These are phyloP conservation scores for Eulithis prunata DNA, from an alignment of 2,888 invertebrate genomes.

Conservation along the genomic window DNA sequence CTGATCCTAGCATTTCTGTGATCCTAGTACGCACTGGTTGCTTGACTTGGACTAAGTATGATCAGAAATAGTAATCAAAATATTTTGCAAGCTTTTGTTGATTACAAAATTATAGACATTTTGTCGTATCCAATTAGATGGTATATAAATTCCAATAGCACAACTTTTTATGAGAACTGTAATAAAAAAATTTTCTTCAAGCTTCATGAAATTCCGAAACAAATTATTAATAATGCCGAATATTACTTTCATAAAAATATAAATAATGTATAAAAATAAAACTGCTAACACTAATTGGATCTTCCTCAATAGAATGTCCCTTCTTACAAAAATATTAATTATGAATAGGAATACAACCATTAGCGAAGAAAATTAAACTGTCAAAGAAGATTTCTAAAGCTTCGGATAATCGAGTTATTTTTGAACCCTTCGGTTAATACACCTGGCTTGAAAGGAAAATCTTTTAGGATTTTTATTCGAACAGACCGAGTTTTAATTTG, in stretches of 20 bases:
- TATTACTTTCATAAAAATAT: background rate
- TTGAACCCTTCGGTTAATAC: constrained; percentile 52
- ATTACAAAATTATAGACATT: too few species aligned
- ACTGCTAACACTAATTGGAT: constrained; percentile 17
- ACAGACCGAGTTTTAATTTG: constrained; percentile 36
- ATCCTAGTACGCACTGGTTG: background rate
- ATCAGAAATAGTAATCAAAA: background rate
- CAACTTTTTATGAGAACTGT: background rate
- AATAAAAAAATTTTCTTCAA: background rate
- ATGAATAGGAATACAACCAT: constrained; percentile 49
- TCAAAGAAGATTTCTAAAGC: constrained; percentile 57
- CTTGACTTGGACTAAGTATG: background rate
- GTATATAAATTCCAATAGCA: background rate
- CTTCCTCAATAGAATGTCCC: constrained; percentile 15
- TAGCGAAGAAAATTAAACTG: constrained; percentile 58
- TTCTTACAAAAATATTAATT: constrained; percentile 35
- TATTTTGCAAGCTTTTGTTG: background rate
- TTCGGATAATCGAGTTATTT: constrained; percentile 57
- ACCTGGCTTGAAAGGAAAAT: constrained; percentile 36
- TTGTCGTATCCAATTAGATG: background rate
- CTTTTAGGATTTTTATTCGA: constrained; percentile 34
- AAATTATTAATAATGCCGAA: background rate
- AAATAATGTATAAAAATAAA: background rate
- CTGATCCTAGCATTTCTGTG: background rate
- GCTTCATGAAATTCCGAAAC: background rate